phyloP scores from a whole-genome alignment of 2,888 invertebrate species.

The Cosmia trapezina region DNA sequence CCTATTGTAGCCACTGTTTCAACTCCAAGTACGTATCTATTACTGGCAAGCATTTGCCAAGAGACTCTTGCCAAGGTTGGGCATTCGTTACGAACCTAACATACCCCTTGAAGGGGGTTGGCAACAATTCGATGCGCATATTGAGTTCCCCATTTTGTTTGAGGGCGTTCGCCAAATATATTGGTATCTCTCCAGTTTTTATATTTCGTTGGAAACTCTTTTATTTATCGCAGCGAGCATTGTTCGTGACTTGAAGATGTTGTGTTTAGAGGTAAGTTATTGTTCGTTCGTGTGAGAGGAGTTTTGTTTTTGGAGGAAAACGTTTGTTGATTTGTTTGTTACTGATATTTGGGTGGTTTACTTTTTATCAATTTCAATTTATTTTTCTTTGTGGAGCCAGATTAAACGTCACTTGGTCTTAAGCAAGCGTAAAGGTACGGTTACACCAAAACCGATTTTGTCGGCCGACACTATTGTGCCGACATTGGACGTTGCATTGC shows the following conservation, averaged over 20 bases:
- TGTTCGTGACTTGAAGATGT: slow-evolving; percentile 61
- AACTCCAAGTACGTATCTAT: slow-evolving; percentile 80
- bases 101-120: slow-evolving; percentile 75
- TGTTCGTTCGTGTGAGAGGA: slow-evolving; percentile 46
- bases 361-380: slow-evolving; percentile 8
- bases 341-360: slow-evolving; percentile 15
- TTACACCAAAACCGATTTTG: no score
- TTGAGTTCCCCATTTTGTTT: slow-evolving; percentile 86
- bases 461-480: no score
- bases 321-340: slow-evolving; percentile 41
- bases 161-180: slow-evolving; percentile 81
- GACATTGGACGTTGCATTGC: no score
- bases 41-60: slow-evolving; percentile 83
- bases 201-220: slow-evolving; percentile 66
- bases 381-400: background rate
- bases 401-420: background rate
- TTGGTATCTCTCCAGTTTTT: slow-evolving; percentile 80
- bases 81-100: slow-evolving; percentile 75
- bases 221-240: slow-evolving; percentile 62
- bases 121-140: slow-evolving; percentile 84
- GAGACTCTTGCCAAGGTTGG: slow-evolving; percentile 82
- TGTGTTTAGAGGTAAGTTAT: slow-evolving; percentile 64
- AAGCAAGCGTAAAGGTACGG: no score
- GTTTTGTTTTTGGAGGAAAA: slow-evolving; percentile 37
- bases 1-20: slow-evolving; percentile 71